Conservation (phyloP, 2,888 invertebrate genomes). For the Catocala fraxini region DNA sequence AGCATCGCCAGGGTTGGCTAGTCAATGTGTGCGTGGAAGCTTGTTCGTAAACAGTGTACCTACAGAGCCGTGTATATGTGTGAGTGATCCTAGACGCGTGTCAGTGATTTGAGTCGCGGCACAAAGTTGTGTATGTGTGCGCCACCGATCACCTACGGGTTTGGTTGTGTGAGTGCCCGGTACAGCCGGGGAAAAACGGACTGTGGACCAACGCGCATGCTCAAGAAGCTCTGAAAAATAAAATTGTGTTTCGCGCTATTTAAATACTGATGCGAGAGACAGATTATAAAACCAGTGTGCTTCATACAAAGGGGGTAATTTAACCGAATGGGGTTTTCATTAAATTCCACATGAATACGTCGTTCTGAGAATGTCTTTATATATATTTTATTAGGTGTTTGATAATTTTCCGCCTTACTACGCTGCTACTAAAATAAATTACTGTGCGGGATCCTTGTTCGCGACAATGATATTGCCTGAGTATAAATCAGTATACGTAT, state of each 20-base stretch:
- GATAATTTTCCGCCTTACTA: constrained; percentile 29
- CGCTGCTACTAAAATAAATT: constrained; percentile 23
- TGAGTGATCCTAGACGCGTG: constrained; percentile 66
- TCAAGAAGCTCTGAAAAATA: constrained; percentile 62
- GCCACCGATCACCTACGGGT: constrained; percentile 67
- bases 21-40: constrained; percentile 64
- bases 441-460: constrained; percentile 13
- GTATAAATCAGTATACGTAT: constrained; percentile 20
- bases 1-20: constrained; percentile 70
- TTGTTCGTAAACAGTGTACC: constrained; percentile 51
- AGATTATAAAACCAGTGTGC: constrained; percentile 61
- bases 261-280: constrained; percentile 67
- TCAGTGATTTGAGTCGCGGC: constrained; percentile 66
- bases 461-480: constrained; percentile 16
- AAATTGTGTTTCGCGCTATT: constrained; percentile 72
- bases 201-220: constrained; percentile 67
- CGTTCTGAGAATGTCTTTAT: constrained; percentile 39
- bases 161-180: constrained; percentile 61
- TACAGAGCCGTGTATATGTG: constrained; percentile 52
- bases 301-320: constrained; percentile 54
- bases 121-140: constrained; percentile 58
- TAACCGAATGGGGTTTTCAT: constrained; percentile 53
- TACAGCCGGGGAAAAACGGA: constrained; percentile 65
- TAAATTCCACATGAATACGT: constrained; percentile 41
- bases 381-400: constrained; percentile 44